Base-by-base conservation (phyloP, 1,140 invertebrate genomes). In the Tetramorium simillimum region DNA sequence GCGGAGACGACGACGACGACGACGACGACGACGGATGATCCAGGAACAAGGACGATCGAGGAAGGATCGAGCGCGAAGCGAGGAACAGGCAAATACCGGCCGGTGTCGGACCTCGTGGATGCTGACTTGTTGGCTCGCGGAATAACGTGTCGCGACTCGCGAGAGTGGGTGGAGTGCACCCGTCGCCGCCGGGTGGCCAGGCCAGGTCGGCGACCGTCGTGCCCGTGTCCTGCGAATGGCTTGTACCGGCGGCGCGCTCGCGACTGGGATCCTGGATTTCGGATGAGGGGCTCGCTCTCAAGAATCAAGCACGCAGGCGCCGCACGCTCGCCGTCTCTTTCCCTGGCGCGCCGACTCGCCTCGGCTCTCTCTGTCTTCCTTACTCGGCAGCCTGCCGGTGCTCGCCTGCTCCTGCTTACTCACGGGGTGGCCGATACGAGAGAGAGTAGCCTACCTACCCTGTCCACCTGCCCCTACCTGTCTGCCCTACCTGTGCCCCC, bases 221-320 rank as follows among this genome's bases (percentile, higher is more conserved):
- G 28, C 46, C 65, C 46, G 37, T 51, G 51, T 73, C 65, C 86
- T 87, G 56, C 89, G 87, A 89, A 81, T 87, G 75, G 70, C 81
- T 70, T 91, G 76, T 91, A 87, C 78, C 90, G 90, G 87, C 87
- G 90, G 89, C 90, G 89, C 90, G 89, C 65, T 91, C 90, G 90
- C 90, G 81, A 91, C 90, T 91, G 90, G 87, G 77, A 91, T 91
- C 90, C 90, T 87, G 89, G 90, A 89, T 91, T 84, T 89, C 81
- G 81, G 87, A 86, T 84, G 89, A 43, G 82, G 82, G 73, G 63
- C 85, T 77, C 87, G 89, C 89, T 86, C 82, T 85, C 87, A 63
- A 87, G 78, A 85, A 78, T 85, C 70, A 87, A 69, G 49, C 89
- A 63, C 90, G 90, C 90, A 91, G 70, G 85, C 90, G 89, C 90